Evolutionary conservation across 53 echinoderm and acorn worm species (phyloP), one percentile per base, ranked within the genome.

Genomic region (Patiria pectinifera): DNA sequence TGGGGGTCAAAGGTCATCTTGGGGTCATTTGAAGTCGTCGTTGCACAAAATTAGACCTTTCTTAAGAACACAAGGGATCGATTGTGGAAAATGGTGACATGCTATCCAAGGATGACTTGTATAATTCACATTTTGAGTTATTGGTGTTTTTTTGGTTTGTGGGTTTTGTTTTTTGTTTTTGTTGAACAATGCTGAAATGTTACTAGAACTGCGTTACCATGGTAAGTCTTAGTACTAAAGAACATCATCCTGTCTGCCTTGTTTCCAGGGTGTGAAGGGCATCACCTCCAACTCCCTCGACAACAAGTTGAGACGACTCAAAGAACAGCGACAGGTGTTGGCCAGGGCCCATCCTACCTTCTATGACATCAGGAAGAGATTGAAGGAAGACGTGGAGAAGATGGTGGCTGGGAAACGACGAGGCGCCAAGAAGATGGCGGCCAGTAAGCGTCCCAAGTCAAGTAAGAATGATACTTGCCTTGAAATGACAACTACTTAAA

Each of bases 281-380:
- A 99, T 99, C 74, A 93, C 95, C 11, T 59, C 92, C 24, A 97
- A 96, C 84, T 95, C 99, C 16, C 76, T 97, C 60, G 95, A 97
- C 44, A 99, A 93, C 86, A 99, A 99, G 89, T 43, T 96, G 18
- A 86, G 83, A 23, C 82, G 91, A 48, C 45, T 99, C 74, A 99
- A 97, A 47, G 93, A 97, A 70, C 97, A 99, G 35, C 93, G 97
- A 2, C 97, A 97, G 82, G 24, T 59, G n/a, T 62, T 97, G 11
- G 97, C 97, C 69, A 95, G 79, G 83, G 92, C 82, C 58, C 95
- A 97, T 88, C 22, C 89, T 35, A 86, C 93, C 71, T 95, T 99
- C 80, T 93, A 96, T 87, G 97, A 99, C 82, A 97, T 97, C 35
- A 84, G 99, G 63, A 95, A 97, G 70, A 78, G 92, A 46, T 93